Evolutionary conservation across 2,888 invertebrate genomes (phyloP).

Genomic region (Ichneumoninae sp.): DNA sequence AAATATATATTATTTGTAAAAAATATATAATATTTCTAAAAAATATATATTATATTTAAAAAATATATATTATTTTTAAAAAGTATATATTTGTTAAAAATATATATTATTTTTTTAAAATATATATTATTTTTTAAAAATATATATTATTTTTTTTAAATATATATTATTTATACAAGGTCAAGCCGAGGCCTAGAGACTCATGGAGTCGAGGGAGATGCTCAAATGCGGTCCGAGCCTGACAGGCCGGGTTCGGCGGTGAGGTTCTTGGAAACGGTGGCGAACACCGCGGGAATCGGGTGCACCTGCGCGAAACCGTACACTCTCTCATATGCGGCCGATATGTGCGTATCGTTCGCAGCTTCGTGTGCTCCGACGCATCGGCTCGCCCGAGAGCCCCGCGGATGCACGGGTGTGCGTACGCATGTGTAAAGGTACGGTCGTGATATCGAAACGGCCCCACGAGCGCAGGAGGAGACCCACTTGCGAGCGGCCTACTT

Average conservation of each 20-base stretch:
- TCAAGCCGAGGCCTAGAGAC: constrained; percentile 30
- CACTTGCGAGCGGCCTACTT: constrained; percentile 78
- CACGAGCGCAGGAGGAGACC: constrained; percentile 69
- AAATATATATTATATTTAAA: too few species aligned
- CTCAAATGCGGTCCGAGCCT: background rate
- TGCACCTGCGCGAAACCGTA: constrained; percentile 64
- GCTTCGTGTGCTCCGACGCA: background rate
- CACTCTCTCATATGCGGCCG: constrained; percentile 20
- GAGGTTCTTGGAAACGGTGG: constrained; percentile 56
- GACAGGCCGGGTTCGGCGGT: constrained; percentile 27
- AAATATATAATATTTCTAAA: too few species aligned
- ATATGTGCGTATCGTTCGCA: constrained; percentile 7
- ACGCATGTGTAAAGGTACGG: background rate
- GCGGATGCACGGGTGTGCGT: background rate
- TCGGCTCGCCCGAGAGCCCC: background rate
- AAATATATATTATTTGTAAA: too few species aligned
- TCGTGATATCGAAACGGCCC: constrained; percentile 46
- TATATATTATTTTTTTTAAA: too few species aligned
- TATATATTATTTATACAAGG: constrained; percentile 22
- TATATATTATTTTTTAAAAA: too few species aligned
- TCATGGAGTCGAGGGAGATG: constrained; percentile 5
- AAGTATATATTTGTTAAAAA: too few species aligned
- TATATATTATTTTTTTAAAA: too few species aligned
- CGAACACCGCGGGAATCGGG: constrained; percentile 54
- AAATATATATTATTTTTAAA: too few species aligned